These are phyloP conservation scores for Thysanoteuthis rhombus DNA, from an alignment of 2,888 invertebrate species.

Conservation along the genomic window DNA sequence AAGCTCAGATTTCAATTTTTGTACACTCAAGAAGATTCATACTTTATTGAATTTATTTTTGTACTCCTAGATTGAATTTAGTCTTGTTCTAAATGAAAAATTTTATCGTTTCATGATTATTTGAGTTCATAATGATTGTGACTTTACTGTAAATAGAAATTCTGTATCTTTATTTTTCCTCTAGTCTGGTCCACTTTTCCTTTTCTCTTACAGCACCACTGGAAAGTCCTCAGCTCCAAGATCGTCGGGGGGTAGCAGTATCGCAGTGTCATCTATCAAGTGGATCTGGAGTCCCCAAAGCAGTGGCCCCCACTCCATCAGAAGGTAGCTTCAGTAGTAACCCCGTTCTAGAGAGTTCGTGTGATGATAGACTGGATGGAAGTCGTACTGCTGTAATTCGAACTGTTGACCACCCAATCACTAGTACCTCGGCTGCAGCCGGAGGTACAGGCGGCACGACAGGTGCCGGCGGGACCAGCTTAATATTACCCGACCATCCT, in stretches of 20 bases:
- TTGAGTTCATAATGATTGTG: too few relatives aligned
- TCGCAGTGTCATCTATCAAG: neutral
- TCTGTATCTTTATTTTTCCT: neutral
- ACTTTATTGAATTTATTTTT: too few relatives aligned
- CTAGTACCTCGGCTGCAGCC: neutral
- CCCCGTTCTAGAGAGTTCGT: conserved; percentile 14
- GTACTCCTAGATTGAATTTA: too few relatives aligned
- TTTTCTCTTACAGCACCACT: neutral
- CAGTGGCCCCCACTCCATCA: neutral
- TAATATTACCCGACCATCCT: conserved; percentile 24
- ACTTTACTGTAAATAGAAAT: too few relatives aligned
- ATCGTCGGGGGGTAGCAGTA: conserved; percentile 24
- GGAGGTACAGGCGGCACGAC: neutral
- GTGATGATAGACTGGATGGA: conserved; percentile 26
- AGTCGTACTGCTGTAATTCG: neutral
- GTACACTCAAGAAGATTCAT: too few relatives aligned
- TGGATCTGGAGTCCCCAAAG: neutral
- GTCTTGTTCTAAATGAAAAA: too few relatives aligned
- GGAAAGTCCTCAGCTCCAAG: conserved; percentile 29
- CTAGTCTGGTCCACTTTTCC: neutral
- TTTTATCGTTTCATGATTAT: too few relatives aligned
- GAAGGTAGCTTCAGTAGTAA: neutral
- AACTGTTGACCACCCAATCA: conserved; percentile 12
- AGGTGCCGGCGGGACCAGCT: conserved; percentile 19
- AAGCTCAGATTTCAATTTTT: too few relatives aligned